phyloP scores from a whole-genome alignment of 2,888 invertebrate genomes.

The Drosophila leonis region DNA sequence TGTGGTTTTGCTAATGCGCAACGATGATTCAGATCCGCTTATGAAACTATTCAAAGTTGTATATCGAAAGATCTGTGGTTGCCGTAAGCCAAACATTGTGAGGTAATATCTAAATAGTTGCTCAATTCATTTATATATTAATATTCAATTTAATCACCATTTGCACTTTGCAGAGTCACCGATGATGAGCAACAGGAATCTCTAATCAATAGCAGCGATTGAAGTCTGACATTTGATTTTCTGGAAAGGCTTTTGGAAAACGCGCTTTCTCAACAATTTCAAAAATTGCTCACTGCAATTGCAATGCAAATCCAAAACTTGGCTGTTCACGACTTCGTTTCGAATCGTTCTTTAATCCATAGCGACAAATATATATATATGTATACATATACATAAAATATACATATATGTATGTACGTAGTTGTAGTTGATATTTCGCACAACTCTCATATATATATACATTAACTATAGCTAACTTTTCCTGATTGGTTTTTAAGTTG shows the following conservation, averaged over 20 bases:
- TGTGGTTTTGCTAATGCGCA: constrained; percentile 90
- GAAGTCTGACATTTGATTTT: constrained; percentile 25
- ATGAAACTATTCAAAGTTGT: constrained; percentile 85
- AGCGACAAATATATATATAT: constrained; percentile 41
- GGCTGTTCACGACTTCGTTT: constrained; percentile 82
- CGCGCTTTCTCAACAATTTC: constrained; percentile 54
- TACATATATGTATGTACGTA: constrained; percentile 25
- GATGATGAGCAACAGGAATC: constrained; percentile 89
- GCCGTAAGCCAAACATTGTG: constrained; percentile 83
- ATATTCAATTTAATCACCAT: not conserved
- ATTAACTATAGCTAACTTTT: constrained; percentile 21
- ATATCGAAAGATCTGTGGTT: constrained; percentile 83
- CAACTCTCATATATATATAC: constrained; percentile 46
- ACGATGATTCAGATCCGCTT: constrained; percentile 93
- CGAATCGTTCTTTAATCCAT: constrained; percentile 78
- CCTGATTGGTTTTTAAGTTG: constrained; percentile 42
- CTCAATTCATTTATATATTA: not conserved
- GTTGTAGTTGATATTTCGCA: constrained; percentile 51
- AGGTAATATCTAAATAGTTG: constrained; percentile 66
- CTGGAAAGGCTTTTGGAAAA: constrained; percentile 57
- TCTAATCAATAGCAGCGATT: constrained; percentile 86
- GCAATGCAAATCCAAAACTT: constrained; percentile 76
- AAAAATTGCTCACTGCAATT: constrained; percentile 69
- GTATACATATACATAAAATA: constrained; percentile 3
- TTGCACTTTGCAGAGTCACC: constrained; percentile 83